Conservation (phyloP, 2,888 invertebrate species). For the Eudemis profundana region DNA sequence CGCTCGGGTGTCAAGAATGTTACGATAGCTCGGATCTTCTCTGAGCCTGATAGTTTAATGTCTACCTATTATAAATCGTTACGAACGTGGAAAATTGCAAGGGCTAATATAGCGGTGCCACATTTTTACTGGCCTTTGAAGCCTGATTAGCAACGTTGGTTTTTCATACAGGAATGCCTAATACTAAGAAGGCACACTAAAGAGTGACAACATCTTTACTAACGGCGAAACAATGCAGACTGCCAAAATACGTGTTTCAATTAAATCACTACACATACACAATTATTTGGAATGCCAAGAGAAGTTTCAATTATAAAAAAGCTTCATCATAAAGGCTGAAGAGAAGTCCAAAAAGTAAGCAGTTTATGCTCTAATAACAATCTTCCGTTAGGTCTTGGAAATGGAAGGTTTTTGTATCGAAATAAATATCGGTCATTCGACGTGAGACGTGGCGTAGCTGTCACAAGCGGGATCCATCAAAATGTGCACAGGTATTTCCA, state of each 20-base stretch:
- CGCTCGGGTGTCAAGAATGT: conserved; percentile 72
- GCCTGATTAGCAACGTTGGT: not conserved
- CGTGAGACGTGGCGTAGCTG: conserved; percentile 48
- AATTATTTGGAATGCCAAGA: not conserved
- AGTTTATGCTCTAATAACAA: conserved; percentile 8
- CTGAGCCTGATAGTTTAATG: conserved; percentile 50
- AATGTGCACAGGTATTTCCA: conserved; percentile 67
- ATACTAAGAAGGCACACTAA: not conserved
- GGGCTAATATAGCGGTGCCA: not conserved
- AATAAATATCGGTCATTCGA: conserved; percentile 41
- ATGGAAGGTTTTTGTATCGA: conserved; percentile 15
- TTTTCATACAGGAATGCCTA: not conserved
- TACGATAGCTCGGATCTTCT: conserved; percentile 60
- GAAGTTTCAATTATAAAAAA: not conserved
- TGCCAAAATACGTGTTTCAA: not conserved
- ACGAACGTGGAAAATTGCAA: conserved; percentile 3
- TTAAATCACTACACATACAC: not conserved
- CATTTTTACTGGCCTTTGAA: not conserved
- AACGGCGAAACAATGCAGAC: not conserved
- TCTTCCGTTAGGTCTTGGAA: conserved; percentile 33
- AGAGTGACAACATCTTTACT: conserved; percentile 11
- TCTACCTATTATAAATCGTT: conserved; percentile 42
- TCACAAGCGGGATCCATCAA: conserved; percentile 66
- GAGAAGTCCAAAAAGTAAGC: conserved; percentile 8
- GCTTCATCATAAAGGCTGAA: not conserved